Conservation (phyloP, 2,113 vertebrate genomes). For the Monarcha castaneiventris region DNA sequence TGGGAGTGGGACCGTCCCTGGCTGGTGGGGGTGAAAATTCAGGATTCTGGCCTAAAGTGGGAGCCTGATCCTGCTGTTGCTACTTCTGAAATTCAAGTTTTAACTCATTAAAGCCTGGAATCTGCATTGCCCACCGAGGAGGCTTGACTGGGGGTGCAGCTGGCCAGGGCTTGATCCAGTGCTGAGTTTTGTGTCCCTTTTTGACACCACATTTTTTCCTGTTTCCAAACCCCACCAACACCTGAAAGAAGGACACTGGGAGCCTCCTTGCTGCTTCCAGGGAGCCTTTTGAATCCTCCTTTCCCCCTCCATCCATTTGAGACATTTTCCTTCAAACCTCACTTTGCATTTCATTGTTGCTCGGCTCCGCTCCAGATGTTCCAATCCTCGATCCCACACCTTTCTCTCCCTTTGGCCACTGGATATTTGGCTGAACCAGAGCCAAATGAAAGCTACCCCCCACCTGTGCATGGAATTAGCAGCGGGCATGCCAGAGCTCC, state of each 20-base stretch:
- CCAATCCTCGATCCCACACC: neutral
- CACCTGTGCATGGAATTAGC: neutral
- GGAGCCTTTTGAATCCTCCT: neutral
- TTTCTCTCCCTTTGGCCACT: neutral
- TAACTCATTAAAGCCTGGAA: neutral
- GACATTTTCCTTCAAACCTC: neutral
- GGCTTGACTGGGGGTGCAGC: neutral
- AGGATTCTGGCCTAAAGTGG: neutral
- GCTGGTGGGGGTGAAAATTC: neutral
- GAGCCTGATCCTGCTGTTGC: neutral
- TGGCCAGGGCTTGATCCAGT: neutral
- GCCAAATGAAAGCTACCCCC: constrained; percentile 1
- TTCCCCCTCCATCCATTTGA: neutral
- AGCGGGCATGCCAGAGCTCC: neutral
- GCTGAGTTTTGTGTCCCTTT: neutral
- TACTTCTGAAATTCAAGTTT: neutral
- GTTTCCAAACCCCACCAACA: neutral
- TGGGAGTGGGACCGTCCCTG: accelerated
- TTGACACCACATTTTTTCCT: accelerated
- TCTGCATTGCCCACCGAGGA: accelerated
- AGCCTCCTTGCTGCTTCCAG: neutral
- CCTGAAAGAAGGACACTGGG: neutral
- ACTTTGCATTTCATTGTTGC: neutral
- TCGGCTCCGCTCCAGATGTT: neutral
- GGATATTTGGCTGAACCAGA: neutral